Percentiles rank a stretch among this genome's conserved stretches.
Evolutionary conservation across 2,113 vertebrate species (phyloP).

Genomic region (Piliocolobus tephrosceles): DNA sequence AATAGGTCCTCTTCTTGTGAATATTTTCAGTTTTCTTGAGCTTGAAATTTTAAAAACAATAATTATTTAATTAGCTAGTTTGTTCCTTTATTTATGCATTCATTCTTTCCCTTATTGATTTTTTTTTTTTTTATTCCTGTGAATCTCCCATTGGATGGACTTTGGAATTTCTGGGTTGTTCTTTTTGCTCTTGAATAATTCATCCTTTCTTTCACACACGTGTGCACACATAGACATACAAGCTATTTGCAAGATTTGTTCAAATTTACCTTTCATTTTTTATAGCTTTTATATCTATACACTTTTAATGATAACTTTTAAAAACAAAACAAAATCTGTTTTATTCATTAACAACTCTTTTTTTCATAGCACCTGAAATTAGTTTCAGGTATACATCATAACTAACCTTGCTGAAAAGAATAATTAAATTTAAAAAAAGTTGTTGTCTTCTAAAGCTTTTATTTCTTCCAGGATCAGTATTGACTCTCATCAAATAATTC

Average conservation of each 20-base stretch:
- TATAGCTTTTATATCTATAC: background rate
- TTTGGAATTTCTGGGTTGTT: background rate
- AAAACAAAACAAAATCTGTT: background rate
- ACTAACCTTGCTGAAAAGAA: no score
- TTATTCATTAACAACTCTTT: background rate
- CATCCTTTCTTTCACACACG: background rate
- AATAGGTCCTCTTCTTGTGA: background rate
- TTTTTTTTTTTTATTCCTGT: background rate
- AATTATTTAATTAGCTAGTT: background rate
- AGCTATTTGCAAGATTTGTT: background rate
- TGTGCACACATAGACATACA: background rate
- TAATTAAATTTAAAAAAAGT: background rate
- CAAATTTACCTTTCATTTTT: background rate
- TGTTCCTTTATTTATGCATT: background rate
- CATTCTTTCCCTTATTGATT: background rate
- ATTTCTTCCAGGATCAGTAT: no score
- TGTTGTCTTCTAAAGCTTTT: background rate
- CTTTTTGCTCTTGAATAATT: background rate
- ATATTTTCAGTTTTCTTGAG: background rate
- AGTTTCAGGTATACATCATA: no score
- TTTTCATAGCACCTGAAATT: background rate
- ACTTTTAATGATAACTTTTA: background rate
- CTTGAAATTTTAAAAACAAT: background rate
- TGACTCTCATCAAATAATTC: no score
- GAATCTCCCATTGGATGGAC: background rate